Percentiles rank a stretch among this genome's conserved stretches.
Evolutionary conservation across 2,113 vertebrate genomes (phyloP).

Genomic region (Barbus barbus): DNA sequence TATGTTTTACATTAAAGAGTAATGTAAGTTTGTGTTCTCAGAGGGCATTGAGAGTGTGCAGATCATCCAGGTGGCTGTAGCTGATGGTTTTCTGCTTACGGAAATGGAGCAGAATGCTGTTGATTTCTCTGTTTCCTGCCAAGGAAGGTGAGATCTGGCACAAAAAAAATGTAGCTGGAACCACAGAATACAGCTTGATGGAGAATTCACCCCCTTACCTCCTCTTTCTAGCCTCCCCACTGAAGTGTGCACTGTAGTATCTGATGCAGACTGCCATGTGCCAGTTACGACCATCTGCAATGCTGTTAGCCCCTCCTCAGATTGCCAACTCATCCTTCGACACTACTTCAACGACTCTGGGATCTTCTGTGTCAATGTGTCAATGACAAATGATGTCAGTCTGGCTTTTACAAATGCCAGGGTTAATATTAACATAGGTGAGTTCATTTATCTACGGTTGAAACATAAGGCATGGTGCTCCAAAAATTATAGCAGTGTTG

Average conservation of each 20-base stretch:
- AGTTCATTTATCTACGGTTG: not conserved
- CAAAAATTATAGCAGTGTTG: not conserved
- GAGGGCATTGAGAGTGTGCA: slow-evolving; percentile 88
- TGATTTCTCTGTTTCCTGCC: slow-evolving; percentile 88
- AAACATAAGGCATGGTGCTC: not conserved
- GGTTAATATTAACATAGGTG: slow-evolving; percentile 77
- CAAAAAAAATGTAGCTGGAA: not conserved
- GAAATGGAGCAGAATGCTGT: slow-evolving; percentile 72
- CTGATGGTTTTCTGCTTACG: slow-evolving; percentile 59
- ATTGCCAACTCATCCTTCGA: slow-evolving; percentile 84
- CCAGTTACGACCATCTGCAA: slow-evolving; percentile 79
- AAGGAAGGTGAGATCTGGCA: slow-evolving; percentile 80
- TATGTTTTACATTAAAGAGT: no score
- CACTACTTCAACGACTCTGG: slow-evolving; percentile 85
- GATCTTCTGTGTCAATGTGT: slow-evolving; percentile 90
- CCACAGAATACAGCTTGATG: not conserved
- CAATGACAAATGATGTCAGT: slow-evolving; percentile 84
- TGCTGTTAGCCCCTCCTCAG: slow-evolving; percentile 73
- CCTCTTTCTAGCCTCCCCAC: slow-evolving; percentile 76
- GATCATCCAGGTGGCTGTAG: slow-evolving; percentile 81
- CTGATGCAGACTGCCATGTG: slow-evolving; percentile 80
- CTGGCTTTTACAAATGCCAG: slow-evolving; percentile 83
- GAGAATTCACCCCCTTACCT: not conserved
- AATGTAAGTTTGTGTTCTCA: slow-evolving; percentile 61
- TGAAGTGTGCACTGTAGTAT: slow-evolving; percentile 87